These are phyloP conservation scores for Acronicta leporina DNA, from an alignment of 2,888 invertebrate species.

Conservation along the genomic window DNA sequence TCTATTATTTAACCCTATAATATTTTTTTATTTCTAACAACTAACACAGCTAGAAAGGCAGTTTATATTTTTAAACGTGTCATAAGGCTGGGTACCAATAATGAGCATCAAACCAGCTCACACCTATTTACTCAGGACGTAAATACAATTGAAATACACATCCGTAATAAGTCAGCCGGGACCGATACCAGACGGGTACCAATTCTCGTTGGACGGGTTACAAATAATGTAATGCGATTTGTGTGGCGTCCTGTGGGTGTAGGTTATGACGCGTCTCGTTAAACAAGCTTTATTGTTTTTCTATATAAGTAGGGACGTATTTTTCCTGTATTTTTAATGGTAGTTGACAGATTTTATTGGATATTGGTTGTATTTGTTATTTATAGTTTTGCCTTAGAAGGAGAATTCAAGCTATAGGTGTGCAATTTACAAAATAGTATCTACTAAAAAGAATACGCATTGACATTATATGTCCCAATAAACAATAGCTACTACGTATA, in stretches of 20 bases:
- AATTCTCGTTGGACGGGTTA: constrained; percentile 65
- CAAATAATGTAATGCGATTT: constrained; percentile 80
- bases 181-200: constrained; percentile 54
- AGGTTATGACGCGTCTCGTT: constrained; percentile 83
- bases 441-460: too few species aligned
- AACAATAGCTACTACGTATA: too few species aligned
- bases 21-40: constrained; percentile 5
- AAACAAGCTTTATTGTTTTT: constrained; percentile 80
- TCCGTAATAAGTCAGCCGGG: constrained; percentile 55
- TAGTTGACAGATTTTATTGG: constrained; percentile 26
- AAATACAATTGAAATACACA: constrained; percentile 56
- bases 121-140: constrained; percentile 39
- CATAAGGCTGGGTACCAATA: constrained; percentile 27
- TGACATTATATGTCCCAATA: too few species aligned
- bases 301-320: constrained; percentile 51
- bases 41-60: not conserved
- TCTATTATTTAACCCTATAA: not conserved
- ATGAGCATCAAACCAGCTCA: constrained; percentile 36
- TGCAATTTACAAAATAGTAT: too few species aligned
- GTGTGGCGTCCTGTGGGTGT: constrained; percentile 72
- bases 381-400: constrained; percentile 16
- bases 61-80: constrained; percentile 7
- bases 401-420: too few species aligned
- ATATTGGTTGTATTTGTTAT: constrained; percentile 38
- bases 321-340: constrained; percentile 50